Base-by-base conservation (phyloP, 2,888 invertebrate genomes). In the Phymatocera aterrima region DNA sequence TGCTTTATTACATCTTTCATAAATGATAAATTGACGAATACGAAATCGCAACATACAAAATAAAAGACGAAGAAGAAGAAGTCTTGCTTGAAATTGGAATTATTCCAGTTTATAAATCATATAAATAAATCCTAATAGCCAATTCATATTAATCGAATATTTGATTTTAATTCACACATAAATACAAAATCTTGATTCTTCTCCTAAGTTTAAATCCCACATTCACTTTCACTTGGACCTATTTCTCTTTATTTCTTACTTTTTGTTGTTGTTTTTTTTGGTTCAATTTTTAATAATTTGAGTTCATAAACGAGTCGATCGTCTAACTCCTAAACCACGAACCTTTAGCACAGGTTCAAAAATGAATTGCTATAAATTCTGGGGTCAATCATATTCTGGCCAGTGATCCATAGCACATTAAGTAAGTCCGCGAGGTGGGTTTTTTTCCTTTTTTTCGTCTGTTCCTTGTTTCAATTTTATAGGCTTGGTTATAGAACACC, bases 401-500 rank as follows among this genome's bases (percentile, higher is more conserved):
- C 75, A 64, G 51, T 46, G 77, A 77, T 61, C n/a, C 21, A 48
- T 77, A 51, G 46, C 64, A 64, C 64, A 64, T 77, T 78, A 78
- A 78, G 78, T 78, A 78, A 78, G 57, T 72, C 43, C 60, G 78
- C 78, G 60, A 60, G 54, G 37, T 37, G 37, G 57, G 31, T 4
- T 18, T 40, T 24, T 75, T 57, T 46, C n/a, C n/a, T n/a, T n/a
- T n/a, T n/a, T n/a, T n/a, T n/a, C n/a, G n/a, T n/a, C n/a, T n/a
- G n/a, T n/a, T n/a, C n/a, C n/a, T n/a, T n/a, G n/a, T n/a, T n/a
- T n/a, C n/a, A 75, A 46, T 70, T 70, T 31, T 79, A 21, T 43
- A 78, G 60, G 57, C n/a, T 74, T 34, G 61, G 84, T 88, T 90
- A 90, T 83, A 90, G 87, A 83, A 90, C 90, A 40, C 88, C 87